phyloP scores from a whole-genome alignment of 1,140 invertebrate species.

The Apis laboriosa region DNA sequence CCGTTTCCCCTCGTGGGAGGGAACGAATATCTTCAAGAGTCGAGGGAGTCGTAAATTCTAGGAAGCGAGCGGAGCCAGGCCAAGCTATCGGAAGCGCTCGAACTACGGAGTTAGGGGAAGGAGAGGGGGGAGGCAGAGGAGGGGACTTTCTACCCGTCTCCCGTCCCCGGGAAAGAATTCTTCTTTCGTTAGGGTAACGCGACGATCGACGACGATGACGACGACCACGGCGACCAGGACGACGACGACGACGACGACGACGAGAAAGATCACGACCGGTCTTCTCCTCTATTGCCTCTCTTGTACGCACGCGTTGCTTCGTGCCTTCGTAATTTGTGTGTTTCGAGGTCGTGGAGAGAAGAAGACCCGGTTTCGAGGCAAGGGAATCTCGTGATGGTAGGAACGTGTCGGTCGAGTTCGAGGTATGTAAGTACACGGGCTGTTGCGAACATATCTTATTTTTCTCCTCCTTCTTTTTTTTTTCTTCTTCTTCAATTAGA shows the following conservation, averaged over 20 bases:
- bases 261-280: slow-evolving; percentile 11
- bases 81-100: slow-evolving; percentile 19
- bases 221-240: not conserved
- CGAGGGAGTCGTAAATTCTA: slow-evolving; percentile 34
- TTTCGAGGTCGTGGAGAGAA: slow-evolving; percentile 68
- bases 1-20: slow-evolving; percentile 16
- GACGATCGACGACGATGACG: not conserved
- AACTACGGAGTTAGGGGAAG: not conserved
- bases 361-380: slow-evolving; percentile 64
- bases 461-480: not conserved
- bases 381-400: slow-evolving; percentile 50
- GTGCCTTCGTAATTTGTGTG: slow-evolving; percentile 66
- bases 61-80: not conserved
- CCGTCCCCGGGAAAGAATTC: slow-evolving; percentile 27
- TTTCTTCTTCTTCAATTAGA: not conserved
- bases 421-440: slow-evolving; percentile 47
- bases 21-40: slow-evolving; percentile 4
- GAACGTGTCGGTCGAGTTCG: slow-evolving; percentile 60
- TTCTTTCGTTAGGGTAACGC: not conserved
- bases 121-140: too few species aligned
- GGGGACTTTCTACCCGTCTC: slow-evolving; percentile 41
- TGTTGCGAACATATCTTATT: slow-evolving; percentile 42
- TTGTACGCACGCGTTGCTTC: slow-evolving; percentile 41
- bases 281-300: slow-evolving; percentile 42
- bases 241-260: not conserved